Base-by-base conservation (phyloP, 2,113 vertebrate species). In the Cathartes aura region DNA sequence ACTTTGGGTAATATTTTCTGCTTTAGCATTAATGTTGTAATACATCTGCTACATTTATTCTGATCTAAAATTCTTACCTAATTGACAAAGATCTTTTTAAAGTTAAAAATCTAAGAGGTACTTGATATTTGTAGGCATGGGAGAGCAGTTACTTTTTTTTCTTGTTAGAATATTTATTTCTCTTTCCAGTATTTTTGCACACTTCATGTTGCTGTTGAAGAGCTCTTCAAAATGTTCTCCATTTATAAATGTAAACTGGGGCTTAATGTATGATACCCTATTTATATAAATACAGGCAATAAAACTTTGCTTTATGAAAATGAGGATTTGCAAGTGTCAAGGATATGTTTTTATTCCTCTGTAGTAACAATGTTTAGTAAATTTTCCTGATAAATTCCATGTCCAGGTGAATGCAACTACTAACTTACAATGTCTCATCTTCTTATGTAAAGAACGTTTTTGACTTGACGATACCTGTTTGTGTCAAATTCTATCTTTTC, bases 131-230 rank as follows among this genome's bases (percentile, higher is more conserved):
- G 30, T 75, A 82, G 59, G 82, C 29, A 53, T 85, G 58, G 81
- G 42, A 85, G 40, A 75, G 26, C 29, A 62, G 60, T 75, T 84
- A 15, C 9, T 64, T 42, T 78, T 52, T 52, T 78, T 89, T 20
- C 17, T 80, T 89, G 34, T 63, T 79, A 63, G 30, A 79, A 23
- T 97, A 97, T 95, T 97, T 96, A 94, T 96, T 97, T 96, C 40
- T 92, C 80, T 95, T 85, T 75, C 64, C 30, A 38, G 42, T 97
- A 19, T 89, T 89, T 92, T 96, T 94, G 84, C 81, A 90, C 72
- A 63, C 40, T 80, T 89, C 38, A 38, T 73, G 48, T 95, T 94
- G 87, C 79, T 88, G 66, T 95, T 83, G 36, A 97, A 94, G 42
- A 92, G 40, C 53, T 91, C 40, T 95, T 83, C 59, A 85, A 52